Base-by-base conservation (phyloP, 1,140 invertebrate genomes). In the Dendrolimus punctatus region DNA sequence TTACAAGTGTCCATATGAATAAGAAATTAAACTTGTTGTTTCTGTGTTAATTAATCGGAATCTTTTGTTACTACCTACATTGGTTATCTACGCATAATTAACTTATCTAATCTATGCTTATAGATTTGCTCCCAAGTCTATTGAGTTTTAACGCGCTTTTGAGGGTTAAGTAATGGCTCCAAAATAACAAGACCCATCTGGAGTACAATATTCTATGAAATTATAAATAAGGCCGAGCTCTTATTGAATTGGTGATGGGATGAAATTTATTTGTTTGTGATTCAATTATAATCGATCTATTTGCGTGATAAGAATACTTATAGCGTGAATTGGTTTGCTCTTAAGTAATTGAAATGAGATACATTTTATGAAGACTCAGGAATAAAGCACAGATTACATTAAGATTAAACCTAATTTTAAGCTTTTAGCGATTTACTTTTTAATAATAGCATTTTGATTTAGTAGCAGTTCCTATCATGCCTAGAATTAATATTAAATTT, bases 61-160 rank as follows among this genome's bases (percentile, higher is more conserved):
- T 23, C 23, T 23, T 23, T 23, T 23, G 23, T 23, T 23, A 23
- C 23, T 23, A 23, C 23, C 23, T 23, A 23, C 23, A 23, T 23
- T 23, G 23, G 23, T 23, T 23, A 23, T 23, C 23, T 23, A 23
- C 23, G 23, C 23, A 23, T 23, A 23, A 23, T 23, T 23, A 23
- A 23, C 23, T 56, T 50, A 6, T 49, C 9, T 59, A 63, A 46
- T 60, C 52, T 55, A 61, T 58, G 54, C 55, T 53, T 53, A 62
- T 64, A 68, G 64, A 67, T 68, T 59, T 62, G 69, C 62, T 64
- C 53, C 65, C 68, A 55, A 61, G 64, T 72, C 71, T 82, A 82
- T 79, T 77, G 75, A 79, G 75, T 72, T 82, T 80, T 82, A 82
- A 80, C 70, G 73, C 73, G 67, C 68, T 72, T 76, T 80, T 77